Base-by-base conservation (phyloP, 2,797 vertebrate species). In the Triplophysa bombifrons region DNA sequence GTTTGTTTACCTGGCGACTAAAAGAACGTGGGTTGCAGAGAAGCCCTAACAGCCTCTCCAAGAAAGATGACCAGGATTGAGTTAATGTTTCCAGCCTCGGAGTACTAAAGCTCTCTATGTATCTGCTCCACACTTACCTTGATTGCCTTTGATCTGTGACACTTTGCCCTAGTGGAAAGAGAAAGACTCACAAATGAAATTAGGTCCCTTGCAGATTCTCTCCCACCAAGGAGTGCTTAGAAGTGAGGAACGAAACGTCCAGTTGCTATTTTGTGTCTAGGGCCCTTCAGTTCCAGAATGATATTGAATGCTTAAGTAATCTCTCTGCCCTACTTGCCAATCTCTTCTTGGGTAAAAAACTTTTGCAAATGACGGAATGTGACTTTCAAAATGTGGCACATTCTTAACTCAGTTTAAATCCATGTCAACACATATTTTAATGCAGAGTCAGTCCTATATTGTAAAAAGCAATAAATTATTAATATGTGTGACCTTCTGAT, bases 111-210 rank as follows among this genome's bases (percentile, higher is more conserved):
- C 85, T 82, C 80, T 86, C 82, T 66, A 86, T 83, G 80, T 83
- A 51, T 78, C 76, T 74, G 76, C 68, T 72, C 63, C 56, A 22
- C 50, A 55, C 84, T 86, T 82, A 79, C 84, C 79, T 80, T 58
- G 11, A 25, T 78, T 72, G 74, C 48, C 75, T 79, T 78, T 83
- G 83, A 85, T 76, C 80, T 66, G 67, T 82, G 82, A 82, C 83
- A 71, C 77, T 80, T 81, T 66, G 34, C 56, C 71, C 34, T 50
- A 78, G 74, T 80, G 84, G 71, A 83, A 81, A 84, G 73, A 85
- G 80, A 83, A 75, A 34, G 74, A 84, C 83, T 78, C 70, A 77
- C 82, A 81, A 83, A 84, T 83, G 71, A 82, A 83, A 84, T 79
- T 41, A 85, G 78, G 46, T 84, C 67, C 76, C 50, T 34, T 65